Percentiles rank a stretch among this genome's conserved stretches.
Conservation (phyloP, 2,797 vertebrate species). For the Thripadectes ignobilis region DNA sequence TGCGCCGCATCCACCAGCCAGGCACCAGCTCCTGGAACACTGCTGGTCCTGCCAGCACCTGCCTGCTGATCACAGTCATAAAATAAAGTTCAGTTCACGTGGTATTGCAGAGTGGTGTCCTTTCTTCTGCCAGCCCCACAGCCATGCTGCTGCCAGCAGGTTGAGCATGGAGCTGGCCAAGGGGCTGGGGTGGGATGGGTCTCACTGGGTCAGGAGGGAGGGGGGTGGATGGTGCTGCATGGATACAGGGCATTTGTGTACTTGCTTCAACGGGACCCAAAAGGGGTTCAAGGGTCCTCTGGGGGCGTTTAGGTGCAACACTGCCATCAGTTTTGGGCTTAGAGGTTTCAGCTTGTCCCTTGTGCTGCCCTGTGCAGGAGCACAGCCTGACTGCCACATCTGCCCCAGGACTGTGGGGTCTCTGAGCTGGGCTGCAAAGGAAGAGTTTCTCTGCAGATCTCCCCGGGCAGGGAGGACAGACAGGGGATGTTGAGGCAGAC, state of each 20-base stretch:
- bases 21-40: neutral
- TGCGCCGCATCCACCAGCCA: accelerated
- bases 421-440: neutral
- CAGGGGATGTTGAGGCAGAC: neutral
- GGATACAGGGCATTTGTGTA: neutral
- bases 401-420: neutral
- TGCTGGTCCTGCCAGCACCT: neutral
- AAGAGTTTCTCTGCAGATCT: neutral
- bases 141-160: accelerated
- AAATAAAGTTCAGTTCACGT: neutral
- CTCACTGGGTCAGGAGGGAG: neutral
- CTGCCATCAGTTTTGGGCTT: neutral
- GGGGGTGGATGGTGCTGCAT: neutral
- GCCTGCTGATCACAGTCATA: neutral
- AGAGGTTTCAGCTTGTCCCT: neutral
- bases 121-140: neutral
- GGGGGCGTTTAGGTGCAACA: neutral
- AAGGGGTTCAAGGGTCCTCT: neutral
- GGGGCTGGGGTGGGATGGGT: neutral
- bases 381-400: neutral
- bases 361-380: accelerated
- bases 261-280: neutral
- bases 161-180: neutral
- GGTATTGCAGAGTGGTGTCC: neutral
- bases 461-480: neutral